These are phyloP conservation scores for Zaprionus taronus DNA, from an alignment of 1,140 invertebrate genomes.

Conservation along the genomic window DNA sequence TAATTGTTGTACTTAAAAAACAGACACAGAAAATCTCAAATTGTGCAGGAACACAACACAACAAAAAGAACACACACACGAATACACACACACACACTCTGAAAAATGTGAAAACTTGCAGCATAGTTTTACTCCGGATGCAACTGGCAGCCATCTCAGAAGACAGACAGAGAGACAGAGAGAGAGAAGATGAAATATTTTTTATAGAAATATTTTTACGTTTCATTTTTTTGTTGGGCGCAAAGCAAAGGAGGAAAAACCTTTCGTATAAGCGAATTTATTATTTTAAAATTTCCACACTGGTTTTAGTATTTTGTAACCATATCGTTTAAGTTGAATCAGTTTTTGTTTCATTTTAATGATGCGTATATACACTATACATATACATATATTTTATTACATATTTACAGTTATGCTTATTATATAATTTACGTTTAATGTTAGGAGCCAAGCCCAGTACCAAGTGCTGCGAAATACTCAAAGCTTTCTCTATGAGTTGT, in stretches of 20 bases:
- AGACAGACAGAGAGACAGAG: neutral
- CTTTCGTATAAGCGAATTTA: slow-evolving; percentile 82
- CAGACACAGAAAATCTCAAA: slow-evolving; percentile 65
- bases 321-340: slow-evolving; percentile 50
- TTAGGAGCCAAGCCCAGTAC: slow-evolving; percentile 65
- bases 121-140: slow-evolving; percentile 21
- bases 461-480: slow-evolving; percentile 78
- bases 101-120: slow-evolving; percentile 5
- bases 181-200: slow-evolving; percentile 60
- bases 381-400: slow-evolving; percentile 39
- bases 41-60: slow-evolving; percentile 74
- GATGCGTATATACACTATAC: slow-evolving; percentile 7
- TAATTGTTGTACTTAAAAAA: slow-evolving; percentile 74
- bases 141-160: slow-evolving; percentile 32
- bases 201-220: slow-evolving; percentile 62
- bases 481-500: slow-evolving; percentile 37
- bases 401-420: neutral
- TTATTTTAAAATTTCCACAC: slow-evolving; percentile 62
- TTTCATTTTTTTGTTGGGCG: slow-evolving; percentile 23
- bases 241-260: slow-evolving; percentile 38
- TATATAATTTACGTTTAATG: slow-evolving; percentile 47
- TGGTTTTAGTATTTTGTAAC: slow-evolving; percentile 64
- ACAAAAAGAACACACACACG: slow-evolving; percentile 29
- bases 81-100: neutral
- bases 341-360: slow-evolving; percentile 26